Evolutionary conservation across 1,140 invertebrate species (phyloP), one percentile per base, ranked within the genome.

Genomic region (Zaprionus vittiger): DNA sequence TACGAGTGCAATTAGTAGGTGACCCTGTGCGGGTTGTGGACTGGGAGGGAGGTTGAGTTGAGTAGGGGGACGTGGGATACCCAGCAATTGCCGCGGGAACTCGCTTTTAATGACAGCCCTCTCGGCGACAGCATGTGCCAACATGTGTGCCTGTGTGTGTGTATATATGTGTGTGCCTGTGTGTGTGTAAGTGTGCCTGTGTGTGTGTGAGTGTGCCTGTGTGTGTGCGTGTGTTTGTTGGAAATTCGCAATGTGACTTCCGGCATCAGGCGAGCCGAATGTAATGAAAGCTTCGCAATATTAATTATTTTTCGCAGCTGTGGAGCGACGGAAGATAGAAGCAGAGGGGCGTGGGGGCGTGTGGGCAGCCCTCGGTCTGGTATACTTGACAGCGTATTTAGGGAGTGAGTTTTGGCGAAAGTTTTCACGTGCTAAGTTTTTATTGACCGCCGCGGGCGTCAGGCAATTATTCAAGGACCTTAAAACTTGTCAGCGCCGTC

Each of bases 221-320:
- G 24, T 28, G 34, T 49, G 31, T 61, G 17, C 20, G 52, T 61
- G 57, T 34, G 65, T 15, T 44, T n/a, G 64, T 34, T 28, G 64
- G 14, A 38, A 75, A 49, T 64, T 57, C 44, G 54, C 15, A 24
- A 71, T 65, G 61, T 72, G 73, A 65, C 68, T 65, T 65, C 34
- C 68, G 60, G 69, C 73, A 4, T 49, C n/a, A 20, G 55, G 26
- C n/a, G 56, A 61, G 37, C 17, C 22, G 26, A 41, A 56, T 66
- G 69, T 61, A 73, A 68, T 68, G 64, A 73, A 60, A 55, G 62
- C 37, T 38, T 12, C 55, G 22, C 56, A 62, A 41, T 73, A 73
- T 73, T 77, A 72, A 77, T 77, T 77, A 73, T 73, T 67, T 73
- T 73, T 73, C 47, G 28, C 49, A 55, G 52, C 49, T 20, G 47